Conservation (phyloP, 1,140 invertebrate genomes). For the Teleopsis dalmanni region DNA sequence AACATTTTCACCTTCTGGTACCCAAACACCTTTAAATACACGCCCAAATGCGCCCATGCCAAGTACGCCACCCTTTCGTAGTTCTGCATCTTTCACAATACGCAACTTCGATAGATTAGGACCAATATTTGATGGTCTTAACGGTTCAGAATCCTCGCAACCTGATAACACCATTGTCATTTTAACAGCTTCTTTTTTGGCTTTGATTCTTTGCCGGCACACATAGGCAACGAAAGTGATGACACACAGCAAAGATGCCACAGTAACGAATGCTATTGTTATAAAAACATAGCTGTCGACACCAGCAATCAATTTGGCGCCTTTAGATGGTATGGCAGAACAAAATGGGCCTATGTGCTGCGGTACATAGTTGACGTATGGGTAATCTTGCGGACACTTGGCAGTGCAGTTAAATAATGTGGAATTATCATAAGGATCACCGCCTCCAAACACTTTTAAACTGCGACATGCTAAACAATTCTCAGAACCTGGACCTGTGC, state of each 20-base stretch:
- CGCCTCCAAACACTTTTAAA: conserved; percentile 68
- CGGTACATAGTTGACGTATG: conserved; percentile 66
- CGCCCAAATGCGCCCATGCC: conserved; percentile 98
- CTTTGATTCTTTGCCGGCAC: conserved; percentile 71
- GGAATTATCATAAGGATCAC: conserved; percentile 50
- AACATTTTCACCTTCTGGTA: conserved; percentile 87
- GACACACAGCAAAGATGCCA: conserved; percentile 58
- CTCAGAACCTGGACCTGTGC: conserved; percentile 65
- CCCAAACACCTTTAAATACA: conserved; percentile 97
- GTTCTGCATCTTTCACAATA: conserved; percentile 91
- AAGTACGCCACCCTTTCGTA: conserved; percentile 81
- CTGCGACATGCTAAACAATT: conserved; percentile 81
- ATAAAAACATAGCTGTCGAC: conserved; percentile 61
- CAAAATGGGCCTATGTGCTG: conserved; percentile 68
- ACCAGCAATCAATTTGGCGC: conserved; percentile 47
- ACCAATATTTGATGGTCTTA: conserved; percentile 79
- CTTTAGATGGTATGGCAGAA: conserved; percentile 53
- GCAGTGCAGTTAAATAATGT: conserved; percentile 79
- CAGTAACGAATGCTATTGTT: conserved; percentile 54
- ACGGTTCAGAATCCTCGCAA: conserved; percentile 78
- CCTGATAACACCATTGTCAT: conserved; percentile 83
- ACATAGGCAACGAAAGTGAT: conserved; percentile 63
- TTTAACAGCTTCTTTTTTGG: conserved; percentile 83
- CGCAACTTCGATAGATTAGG: conserved; percentile 89
- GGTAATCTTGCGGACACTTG: conserved; percentile 69